These are phyloP conservation scores for Iguana delicatissima DNA, from an alignment of 2,797 vertebrate genomes.

Conservation along the genomic window DNA sequence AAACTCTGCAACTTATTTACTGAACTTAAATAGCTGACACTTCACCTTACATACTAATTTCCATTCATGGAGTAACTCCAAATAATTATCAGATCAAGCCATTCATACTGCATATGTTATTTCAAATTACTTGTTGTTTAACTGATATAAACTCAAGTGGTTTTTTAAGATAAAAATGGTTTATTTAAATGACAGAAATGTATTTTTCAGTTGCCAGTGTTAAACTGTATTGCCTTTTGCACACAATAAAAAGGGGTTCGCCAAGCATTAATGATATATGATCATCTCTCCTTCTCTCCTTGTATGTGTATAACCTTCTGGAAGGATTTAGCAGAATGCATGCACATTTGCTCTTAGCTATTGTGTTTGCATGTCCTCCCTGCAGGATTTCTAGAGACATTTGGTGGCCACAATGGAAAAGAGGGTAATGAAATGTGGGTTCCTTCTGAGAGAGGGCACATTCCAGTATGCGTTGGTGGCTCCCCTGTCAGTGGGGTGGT, in stretches of 20 bases:
- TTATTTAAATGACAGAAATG: conserved; percentile 6
- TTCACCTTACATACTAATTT: conserved; percentile 32
- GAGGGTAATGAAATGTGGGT: neutral
- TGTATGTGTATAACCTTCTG: too few relatives aligned
- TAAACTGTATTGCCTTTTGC: neutral
- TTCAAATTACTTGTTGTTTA: conserved; percentile 1
- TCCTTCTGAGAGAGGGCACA: neutral
- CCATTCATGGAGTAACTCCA: conserved; percentile 30
- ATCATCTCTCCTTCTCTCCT: too few relatives aligned
- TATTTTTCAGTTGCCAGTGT: neutral
- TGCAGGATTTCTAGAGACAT: neutral
- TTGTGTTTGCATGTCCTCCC: neutral
- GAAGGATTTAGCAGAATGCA: too few relatives aligned
- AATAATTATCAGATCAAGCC: neutral
- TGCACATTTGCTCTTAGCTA: too few relatives aligned
- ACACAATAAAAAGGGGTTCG: neutral
- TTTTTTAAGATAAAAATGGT: neutral
- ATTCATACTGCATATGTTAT: neutral
- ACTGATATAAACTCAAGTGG: conserved; percentile 7
- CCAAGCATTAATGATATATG: neutral
- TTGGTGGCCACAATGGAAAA: neutral
- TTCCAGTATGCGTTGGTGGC: too few relatives aligned
- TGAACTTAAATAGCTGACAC: conserved; percentile 52
- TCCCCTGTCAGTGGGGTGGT: too few relatives aligned
- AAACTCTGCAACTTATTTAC: conserved; percentile 59